Conservation (phyloP, 1,140 invertebrate genomes). For the Macrostomum lignano region DNA sequence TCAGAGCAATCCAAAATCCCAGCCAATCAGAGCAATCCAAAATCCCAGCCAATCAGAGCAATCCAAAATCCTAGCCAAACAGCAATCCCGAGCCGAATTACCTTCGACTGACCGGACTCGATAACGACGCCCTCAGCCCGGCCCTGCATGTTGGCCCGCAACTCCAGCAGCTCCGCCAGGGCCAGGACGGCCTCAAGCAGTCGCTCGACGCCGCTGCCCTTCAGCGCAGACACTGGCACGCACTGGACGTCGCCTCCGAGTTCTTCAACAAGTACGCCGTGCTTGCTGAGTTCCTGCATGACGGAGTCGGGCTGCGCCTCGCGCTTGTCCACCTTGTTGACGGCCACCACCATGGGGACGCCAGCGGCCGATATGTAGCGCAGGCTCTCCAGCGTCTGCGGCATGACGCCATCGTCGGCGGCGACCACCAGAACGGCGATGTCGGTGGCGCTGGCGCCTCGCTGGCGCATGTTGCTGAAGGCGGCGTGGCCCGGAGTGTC, state of each 20-base stretch:
- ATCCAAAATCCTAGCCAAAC: too few species aligned
- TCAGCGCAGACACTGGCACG: slow-evolving; percentile 62
- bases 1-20: too few species aligned
- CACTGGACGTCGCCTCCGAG: slow-evolving; percentile 67
- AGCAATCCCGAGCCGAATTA: too few species aligned
- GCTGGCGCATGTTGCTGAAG: slow-evolving; percentile 57
- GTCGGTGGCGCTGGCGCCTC: slow-evolving; percentile 70
- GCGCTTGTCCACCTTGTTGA: slow-evolving; percentile 89
- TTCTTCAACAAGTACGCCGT: slow-evolving; percentile 54
- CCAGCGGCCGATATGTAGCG: too few species aligned
- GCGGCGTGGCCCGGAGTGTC: slow-evolving; percentile 99
- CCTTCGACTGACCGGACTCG: not conserved
- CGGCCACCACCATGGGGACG: slow-evolving; percentile 40
- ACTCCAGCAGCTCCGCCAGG: not conserved
- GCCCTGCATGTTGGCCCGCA: not conserved
- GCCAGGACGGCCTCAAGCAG: not conserved
- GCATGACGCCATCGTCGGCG: slow-evolving; percentile 92
- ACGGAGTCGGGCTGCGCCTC: slow-evolving; percentile 45
- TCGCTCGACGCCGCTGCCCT: slow-evolving; percentile 9
- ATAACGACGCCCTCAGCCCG: not conserved
- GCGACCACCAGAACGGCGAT: slow-evolving; percentile 84
- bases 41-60: too few species aligned
- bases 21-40: too few species aligned
- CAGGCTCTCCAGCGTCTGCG: slow-evolving; percentile 47
- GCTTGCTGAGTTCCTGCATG: slow-evolving; percentile 39